phyloP scores from a whole-genome alignment of 1,140 invertebrate species.

The Caenorhabditis latens region DNA sequence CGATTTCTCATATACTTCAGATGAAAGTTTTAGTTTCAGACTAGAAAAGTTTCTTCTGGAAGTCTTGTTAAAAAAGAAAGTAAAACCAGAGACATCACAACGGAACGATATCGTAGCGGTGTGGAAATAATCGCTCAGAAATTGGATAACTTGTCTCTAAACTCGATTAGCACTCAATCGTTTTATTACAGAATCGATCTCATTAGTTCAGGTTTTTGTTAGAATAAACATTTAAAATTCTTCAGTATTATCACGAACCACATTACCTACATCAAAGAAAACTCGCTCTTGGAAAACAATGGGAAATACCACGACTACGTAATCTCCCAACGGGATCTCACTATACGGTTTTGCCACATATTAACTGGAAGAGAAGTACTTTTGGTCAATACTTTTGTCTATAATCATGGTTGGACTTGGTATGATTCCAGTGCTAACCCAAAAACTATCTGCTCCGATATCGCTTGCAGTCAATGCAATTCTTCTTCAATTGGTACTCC shows the following conservation, averaged over 20 bases:
- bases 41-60: constrained; percentile 14
- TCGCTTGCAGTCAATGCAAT: not conserved
- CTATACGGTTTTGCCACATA: not conserved
- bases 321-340: not conserved
- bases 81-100: not conserved
- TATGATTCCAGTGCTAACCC: not conserved
- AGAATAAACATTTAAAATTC: no score
- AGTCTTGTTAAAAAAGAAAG: not conserved
- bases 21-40: not conserved
- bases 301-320: not conserved
- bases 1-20: not conserved
- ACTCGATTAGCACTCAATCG: no score
- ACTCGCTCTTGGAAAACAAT: no score
- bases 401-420: not conserved
- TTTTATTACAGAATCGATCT: no score
- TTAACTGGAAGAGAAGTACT: not conserved
- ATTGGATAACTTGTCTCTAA: no score
- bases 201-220: no score
- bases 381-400: not conserved
- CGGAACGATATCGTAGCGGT: not conserved
- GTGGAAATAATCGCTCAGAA: not conserved
- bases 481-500: not conserved
- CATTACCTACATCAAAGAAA: no score
- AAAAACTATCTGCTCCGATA: not conserved
- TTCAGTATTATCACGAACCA: no score